Conservation (phyloP, 2,888 invertebrate species). For the Rhyacophila evoluta region DNA sequence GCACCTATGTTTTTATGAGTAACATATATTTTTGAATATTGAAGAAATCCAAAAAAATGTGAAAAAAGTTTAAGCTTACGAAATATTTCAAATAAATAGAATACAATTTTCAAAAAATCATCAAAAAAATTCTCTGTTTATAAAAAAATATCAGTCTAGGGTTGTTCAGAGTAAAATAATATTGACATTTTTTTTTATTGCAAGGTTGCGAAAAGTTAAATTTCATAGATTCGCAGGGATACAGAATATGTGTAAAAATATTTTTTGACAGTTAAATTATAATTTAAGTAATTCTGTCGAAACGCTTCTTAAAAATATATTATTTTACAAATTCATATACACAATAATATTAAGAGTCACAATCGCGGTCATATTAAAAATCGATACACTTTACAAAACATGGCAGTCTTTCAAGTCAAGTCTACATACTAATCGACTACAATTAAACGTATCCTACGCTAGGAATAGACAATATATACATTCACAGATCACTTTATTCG, state of each 20-base stretch:
- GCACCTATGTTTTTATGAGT: not conserved
- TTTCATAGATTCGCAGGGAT: not conserved
- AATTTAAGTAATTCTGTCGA: not conserved
- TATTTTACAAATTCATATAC: slow-evolving; percentile 31
- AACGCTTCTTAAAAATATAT: not conserved
- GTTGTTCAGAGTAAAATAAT: not conserved
- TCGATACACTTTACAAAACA: slow-evolving; percentile 54
- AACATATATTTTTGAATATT: not conserved
- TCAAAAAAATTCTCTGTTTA: not conserved
- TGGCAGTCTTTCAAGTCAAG: slow-evolving; percentile 55
- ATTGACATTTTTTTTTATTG: not conserved
- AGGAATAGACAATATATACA: slow-evolving; percentile 54
- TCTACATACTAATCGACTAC: slow-evolving; percentile 47
- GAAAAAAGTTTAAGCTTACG: not conserved
- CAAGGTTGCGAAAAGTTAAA: not conserved
- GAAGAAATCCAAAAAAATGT: not conserved
- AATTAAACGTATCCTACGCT: slow-evolving; percentile 44
- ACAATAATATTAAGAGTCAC: slow-evolving; percentile 13
- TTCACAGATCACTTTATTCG: slow-evolving; percentile 54
- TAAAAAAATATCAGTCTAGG: slow-evolving; percentile 11
- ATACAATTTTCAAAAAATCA: not conserved
- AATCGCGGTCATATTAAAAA: slow-evolving; percentile 33
- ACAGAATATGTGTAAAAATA: not conserved
- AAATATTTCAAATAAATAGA: not conserved
- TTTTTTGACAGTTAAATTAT: not conserved